Percentiles rank a stretch among this genome's conserved stretches.
Conservation (phyloP, 1,140 invertebrate species). For the Octopus sinensis region DNA sequence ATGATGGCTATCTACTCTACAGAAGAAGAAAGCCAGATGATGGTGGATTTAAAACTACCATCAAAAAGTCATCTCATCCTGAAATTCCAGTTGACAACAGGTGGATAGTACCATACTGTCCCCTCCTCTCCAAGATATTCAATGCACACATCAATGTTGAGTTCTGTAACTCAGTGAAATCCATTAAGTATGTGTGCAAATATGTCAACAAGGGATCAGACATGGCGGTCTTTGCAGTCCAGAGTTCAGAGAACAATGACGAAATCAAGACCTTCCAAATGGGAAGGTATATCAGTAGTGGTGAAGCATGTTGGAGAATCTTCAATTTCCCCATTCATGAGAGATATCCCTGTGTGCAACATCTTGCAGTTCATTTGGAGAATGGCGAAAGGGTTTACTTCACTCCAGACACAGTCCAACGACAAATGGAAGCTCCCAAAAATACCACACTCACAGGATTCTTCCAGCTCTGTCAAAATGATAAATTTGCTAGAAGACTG, state of each 20-base stretch:
- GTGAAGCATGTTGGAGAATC: not conserved
- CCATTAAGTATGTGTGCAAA: not conserved
- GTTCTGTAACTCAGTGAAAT: slow-evolving; percentile 8
- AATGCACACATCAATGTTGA: not conserved
- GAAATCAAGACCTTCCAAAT: not conserved
- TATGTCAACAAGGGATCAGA: not conserved
- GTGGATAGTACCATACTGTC: not conserved
- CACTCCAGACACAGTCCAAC: not conserved
- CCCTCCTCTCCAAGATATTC: not conserved
- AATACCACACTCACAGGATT: not conserved
- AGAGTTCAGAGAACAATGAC: not conserved
- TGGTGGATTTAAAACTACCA: not conserved
- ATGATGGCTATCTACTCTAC: not conserved
- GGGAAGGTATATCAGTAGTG: not conserved
- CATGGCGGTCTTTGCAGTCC: not conserved
- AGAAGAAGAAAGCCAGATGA: not conserved
- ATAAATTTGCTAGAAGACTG: not conserved
- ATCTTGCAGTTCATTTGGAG: not conserved
- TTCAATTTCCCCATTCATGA: not conserved
- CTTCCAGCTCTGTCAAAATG: not conserved
- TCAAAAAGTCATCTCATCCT: not conserved
- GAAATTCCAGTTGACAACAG: not conserved
- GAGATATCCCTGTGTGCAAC: not conserved
- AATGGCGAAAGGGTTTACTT: slow-evolving; percentile 5
- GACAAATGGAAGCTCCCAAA: not conserved